Percentiles rank a stretch among this genome's conserved stretches.
Conservation (phyloP, 2,888 invertebrate genomes). For the Malthinus seriepunctatus region DNA sequence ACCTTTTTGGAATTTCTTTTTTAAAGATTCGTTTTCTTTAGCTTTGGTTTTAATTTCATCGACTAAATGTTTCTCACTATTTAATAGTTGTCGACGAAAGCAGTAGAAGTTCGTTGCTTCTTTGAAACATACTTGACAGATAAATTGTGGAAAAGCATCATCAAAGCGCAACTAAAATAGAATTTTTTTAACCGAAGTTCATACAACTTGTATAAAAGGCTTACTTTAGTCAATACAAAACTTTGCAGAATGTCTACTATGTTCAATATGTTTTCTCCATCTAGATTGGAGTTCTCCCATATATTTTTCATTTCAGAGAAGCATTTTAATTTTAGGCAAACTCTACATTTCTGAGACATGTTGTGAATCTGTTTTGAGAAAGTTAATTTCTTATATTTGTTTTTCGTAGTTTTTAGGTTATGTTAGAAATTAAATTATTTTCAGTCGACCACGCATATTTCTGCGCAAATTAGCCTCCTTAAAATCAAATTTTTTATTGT, state of each 20-base stretch:
- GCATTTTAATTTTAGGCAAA: conserved; percentile 20
- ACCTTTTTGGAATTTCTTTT: no score
- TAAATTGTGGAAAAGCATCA: conserved; percentile 29
- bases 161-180: conserved; percentile 28
- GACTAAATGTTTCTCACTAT: conserved; percentile 27
- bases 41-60: background rate
- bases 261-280: conserved; percentile 11
- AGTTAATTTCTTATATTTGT: background rate
- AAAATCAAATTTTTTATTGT: no score
- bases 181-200: background rate
- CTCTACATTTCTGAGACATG: conserved; percentile 21
- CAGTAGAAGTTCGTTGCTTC: conserved; percentile 26
- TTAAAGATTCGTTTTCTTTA: background rate
- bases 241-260: conserved; percentile 23
- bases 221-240: no score
- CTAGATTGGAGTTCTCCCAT: conserved; percentile 9
- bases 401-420: background rate
- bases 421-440: no score
- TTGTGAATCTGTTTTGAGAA: background rate
- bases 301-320: conserved; percentile 13
- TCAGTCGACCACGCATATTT: no score
- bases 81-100: conserved; percentile 33
- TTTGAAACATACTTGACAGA: conserved; percentile 33
- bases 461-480: no score
- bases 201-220: conserved; percentile 20